Conservation (phyloP, 2,797 vertebrate genomes). For the Sebastes flavidus region DNA sequence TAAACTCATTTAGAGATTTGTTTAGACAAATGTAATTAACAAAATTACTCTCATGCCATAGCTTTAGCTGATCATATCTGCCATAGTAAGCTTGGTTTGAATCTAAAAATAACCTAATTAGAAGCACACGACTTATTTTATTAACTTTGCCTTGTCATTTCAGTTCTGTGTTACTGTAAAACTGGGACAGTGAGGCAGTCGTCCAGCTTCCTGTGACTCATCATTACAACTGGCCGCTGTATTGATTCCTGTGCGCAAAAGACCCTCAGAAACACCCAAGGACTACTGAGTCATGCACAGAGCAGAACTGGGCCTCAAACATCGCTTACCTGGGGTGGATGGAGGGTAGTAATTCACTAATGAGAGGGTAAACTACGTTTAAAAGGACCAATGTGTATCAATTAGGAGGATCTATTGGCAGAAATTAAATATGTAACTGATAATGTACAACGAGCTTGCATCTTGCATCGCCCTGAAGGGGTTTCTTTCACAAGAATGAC, state of each 20-base stretch:
- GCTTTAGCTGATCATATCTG: background rate
- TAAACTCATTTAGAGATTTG: slow-evolving; percentile 2
- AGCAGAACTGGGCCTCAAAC: background rate
- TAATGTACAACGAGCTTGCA: no score
- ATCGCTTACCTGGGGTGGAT: background rate
- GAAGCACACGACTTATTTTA: background rate
- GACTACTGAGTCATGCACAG: slow-evolving; percentile 11
- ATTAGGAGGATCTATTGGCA: no score
- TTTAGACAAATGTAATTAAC: background rate
- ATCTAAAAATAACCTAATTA: slow-evolving; percentile 29
- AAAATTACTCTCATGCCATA: background rate
- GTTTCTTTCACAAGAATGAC: no score
- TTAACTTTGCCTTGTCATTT: slow-evolving; percentile 26
- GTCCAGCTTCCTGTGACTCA: slow-evolving; percentile 55
- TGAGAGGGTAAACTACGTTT: background rate
- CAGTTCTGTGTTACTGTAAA: slow-evolving; percentile 26
- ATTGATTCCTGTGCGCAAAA: slow-evolving; percentile 43
- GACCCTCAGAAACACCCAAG: slow-evolving; percentile 16
- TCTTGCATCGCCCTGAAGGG: no score
- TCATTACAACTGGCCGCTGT: slow-evolving; percentile 18
- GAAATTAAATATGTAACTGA: no score
- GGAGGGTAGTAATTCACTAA: background rate
- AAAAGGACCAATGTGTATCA: background rate
- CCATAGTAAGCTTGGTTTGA: background rate
- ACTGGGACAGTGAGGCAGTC: slow-evolving; percentile 34